phyloP scores from a whole-genome alignment of 2,888 invertebrate genomes.

The Spialia ferax region DNA sequence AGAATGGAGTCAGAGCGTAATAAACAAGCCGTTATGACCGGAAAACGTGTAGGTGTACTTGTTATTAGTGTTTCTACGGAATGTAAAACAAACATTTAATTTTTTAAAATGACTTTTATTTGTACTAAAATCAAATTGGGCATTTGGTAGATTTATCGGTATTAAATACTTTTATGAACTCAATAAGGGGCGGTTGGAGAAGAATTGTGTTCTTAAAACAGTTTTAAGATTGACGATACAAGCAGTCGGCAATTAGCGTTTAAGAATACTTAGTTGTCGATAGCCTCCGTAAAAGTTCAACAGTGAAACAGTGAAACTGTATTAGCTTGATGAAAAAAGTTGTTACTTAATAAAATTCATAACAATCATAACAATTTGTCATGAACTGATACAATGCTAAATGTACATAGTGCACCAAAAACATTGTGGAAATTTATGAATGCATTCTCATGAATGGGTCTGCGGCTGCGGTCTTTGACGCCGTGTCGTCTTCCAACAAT shows the following conservation, averaged over 20 bases:
- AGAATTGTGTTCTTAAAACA: no score
- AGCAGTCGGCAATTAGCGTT: no score
- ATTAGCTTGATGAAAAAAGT: no score
- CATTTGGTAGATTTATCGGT: slow-evolving; percentile 27
- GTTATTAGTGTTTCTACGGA: slow-evolving; percentile 35
- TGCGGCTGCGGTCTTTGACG: slow-evolving; percentile 34
- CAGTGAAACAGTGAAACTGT: no score
- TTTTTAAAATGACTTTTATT: slow-evolving; percentile 31
- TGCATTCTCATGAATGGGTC: slow-evolving; percentile 60
- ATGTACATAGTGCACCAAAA: slow-evolving; percentile 51
- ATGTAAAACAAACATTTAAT: slow-evolving; percentile 36
- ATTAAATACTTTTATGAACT: no score
- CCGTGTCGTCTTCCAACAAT: slow-evolving; percentile 63
- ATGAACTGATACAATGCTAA: no score
- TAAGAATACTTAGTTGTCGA: no score
- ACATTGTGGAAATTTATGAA: slow-evolving; percentile 75
- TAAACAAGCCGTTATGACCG: slow-evolving; percentile 52
- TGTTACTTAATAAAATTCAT: no score
- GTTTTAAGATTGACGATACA: no score
- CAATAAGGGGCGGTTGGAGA: no score
- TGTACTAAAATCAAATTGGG: slow-evolving; percentile 14
- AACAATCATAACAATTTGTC: no score
- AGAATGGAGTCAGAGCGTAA: slow-evolving; percentile 55
- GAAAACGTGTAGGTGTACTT: slow-evolving; percentile 51
- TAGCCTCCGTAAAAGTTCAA: no score